Evolutionary conservation across 2,113 vertebrate species (phyloP).

Genomic region (Solenodon paradoxus): DNA sequence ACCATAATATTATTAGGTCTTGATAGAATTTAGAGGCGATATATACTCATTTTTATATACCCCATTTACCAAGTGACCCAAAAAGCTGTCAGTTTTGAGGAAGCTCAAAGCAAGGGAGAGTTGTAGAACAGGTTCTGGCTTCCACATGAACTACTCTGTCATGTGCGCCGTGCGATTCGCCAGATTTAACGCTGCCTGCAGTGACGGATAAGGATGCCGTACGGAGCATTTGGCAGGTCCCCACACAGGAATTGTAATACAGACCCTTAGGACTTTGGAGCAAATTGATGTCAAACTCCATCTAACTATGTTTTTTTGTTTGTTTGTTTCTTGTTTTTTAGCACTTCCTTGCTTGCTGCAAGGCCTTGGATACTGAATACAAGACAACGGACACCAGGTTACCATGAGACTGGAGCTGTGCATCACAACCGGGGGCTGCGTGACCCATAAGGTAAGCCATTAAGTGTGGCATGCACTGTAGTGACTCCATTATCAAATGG

Average conservation of each 20-base stretch:
- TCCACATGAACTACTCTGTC: neutral
- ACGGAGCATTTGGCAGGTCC: neutral
- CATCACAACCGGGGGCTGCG: neutral
- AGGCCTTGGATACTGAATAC: neutral
- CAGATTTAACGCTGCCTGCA: neutral
- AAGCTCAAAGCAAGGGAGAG: neutral
- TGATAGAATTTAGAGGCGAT: neutral
- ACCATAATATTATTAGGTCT: neutral
- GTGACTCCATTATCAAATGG: neutral
- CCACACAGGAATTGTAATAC: too few species aligned
- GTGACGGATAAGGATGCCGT: neutral
- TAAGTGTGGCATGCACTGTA: neutral
- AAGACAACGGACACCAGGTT: neutral
- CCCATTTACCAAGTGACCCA: neutral
- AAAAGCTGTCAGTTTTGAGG: neutral
- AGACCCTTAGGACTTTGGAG: too few species aligned
- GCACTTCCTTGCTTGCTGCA: neutral
- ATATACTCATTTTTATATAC: neutral
- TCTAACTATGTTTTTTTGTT: too few species aligned
- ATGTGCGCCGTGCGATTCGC: neutral
- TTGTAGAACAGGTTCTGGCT: neutral
- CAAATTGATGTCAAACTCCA: too few species aligned
- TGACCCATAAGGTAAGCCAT: neutral
- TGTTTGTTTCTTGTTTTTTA: neutral
- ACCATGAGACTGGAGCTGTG: neutral